Evolutionary conservation across 2,113 vertebrate species (phyloP), one percentile per base, ranked within the genome.

Genomic region (Chaenogobius annularis): DNA sequence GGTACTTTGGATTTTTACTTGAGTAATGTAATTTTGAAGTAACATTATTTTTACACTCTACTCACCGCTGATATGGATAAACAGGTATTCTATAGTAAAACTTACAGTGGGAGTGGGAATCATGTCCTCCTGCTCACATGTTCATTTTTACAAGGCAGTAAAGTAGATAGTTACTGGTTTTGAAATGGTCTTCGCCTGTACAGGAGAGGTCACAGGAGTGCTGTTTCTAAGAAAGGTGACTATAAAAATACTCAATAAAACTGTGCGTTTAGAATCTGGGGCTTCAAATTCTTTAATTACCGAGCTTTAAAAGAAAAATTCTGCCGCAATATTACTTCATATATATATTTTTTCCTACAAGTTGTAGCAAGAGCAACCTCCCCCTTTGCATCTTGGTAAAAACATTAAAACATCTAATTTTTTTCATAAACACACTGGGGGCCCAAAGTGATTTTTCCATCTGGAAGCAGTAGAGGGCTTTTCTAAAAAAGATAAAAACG

Each of bases 401-500:
- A 80, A 86, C 89, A 91, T 92, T 88, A 90, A 89, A n/a, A n/a
- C n/a, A n/a, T n/a, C n/a, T n/a, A n/a, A 37, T 66, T 83, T 84
- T 52, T 66, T 85, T 75, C 8, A 81, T 87, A 91, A 89, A 83
- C 82, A 89, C 90, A 88, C 89, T 89, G 82, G 74, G 90, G 89
- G 91, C 81, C 85, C 43, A 66, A 68, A 88, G 89, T 89, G 81
- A 85, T 74, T 89, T 85, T 68, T 20, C 77, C 93, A 94, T 94
- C 92, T 93, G 93, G 92, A 93, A 94, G 81, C 78, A 79, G 90
- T 93, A 86, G 81, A 89, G 83, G 26, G 70, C 88, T 91, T 91
- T 90, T 92, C 90, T 90, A 74, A 88, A n/a, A n/a, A 90, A 93
- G 92, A 93, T 92, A 92, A 89, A 94, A 92, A 90, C 79, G 89